A percentile compares a stretch with the other conserved stretches of the same genome.
Evolutionary conservation across 1,140 invertebrate species (phyloP).

Genomic region (Ostrea edulis): DNA sequence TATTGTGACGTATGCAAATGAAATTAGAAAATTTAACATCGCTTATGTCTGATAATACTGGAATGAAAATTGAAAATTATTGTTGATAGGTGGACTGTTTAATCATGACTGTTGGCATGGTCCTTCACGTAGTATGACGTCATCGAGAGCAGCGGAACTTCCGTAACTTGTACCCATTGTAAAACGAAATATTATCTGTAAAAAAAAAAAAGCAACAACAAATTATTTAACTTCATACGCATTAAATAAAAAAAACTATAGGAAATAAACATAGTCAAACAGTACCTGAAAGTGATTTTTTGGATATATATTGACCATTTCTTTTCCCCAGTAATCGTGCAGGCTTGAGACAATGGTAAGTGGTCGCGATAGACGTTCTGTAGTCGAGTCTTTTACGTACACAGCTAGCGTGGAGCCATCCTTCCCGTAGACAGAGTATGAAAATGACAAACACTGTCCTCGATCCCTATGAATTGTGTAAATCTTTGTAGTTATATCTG

Average conservation of each 20-base stretch:
- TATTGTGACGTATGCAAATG: too few relatives aligned
- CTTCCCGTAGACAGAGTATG: neutral
- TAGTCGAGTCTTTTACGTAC: neutral
- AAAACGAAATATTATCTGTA: constrained; percentile 62
- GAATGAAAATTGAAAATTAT: neutral
- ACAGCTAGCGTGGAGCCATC: neutral
- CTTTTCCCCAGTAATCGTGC: neutral
- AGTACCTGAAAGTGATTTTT: neutral
- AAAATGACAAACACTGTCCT: neutral
- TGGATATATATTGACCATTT: neutral
- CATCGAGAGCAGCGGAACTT: constrained; percentile 59
- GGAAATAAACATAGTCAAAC: neutral
- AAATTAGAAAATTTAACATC: too few relatives aligned
- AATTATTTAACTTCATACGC: neutral
- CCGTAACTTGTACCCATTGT: constrained; percentile 56
- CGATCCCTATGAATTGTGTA: neutral
- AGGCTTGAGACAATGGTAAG: neutral
- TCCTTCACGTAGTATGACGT: constrained; percentile 53
- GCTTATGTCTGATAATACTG: too few relatives aligned
- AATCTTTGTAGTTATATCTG: neutral
- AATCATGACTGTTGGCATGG: constrained; percentile 13
- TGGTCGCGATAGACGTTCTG: neutral
- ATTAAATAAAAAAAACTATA: neutral
- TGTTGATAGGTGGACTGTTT: neutral
- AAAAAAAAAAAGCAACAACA: constrained; percentile 37